Evolutionary conservation across 2,797 vertebrate species (phyloP).

Genomic region (Syndactyla subalaris): DNA sequence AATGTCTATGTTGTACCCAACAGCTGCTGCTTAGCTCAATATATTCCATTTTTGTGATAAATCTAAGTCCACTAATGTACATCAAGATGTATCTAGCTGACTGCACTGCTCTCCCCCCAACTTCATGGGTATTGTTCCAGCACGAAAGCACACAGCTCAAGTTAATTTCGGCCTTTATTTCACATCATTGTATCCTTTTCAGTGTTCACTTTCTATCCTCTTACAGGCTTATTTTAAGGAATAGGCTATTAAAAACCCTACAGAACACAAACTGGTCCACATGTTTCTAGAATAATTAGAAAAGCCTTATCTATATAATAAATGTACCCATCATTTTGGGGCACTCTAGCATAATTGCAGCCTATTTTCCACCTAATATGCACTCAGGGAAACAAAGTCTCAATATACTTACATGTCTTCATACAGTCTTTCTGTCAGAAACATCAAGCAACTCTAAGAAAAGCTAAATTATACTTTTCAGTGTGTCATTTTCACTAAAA

Average conservation of each 20-base stretch:
- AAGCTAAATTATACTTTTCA: not conserved
- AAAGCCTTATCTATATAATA: not conserved
- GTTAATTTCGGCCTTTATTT: not conserved
- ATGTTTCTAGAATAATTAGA: not conserved
- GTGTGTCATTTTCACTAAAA: not conserved
- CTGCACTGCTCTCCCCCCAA: not conserved
- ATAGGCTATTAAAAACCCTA: not conserved
- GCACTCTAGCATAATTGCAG: not conserved
- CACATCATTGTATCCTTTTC: not conserved
- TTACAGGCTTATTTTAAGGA: not conserved
- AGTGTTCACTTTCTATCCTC: not conserved
- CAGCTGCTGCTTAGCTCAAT: not conserved
- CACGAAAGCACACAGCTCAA: rapidly evolving
- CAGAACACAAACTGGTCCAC: not conserved
- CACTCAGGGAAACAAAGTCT: not conserved
- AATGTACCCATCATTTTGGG: not conserved
- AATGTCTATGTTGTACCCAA: not conserved
- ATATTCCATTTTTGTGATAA: not conserved
- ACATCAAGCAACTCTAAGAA: not conserved
- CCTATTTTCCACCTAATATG: not conserved
- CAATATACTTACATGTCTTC: not conserved
- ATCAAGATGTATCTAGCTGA: not conserved
- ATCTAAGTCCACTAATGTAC: not conserved
- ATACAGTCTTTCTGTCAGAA: not conserved
- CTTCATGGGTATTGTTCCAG: not conserved